Evolutionary conservation across 1,140 invertebrate species (phyloP), one percentile per base, ranked within the genome.

Genomic region (Mya arenaria): DNA sequence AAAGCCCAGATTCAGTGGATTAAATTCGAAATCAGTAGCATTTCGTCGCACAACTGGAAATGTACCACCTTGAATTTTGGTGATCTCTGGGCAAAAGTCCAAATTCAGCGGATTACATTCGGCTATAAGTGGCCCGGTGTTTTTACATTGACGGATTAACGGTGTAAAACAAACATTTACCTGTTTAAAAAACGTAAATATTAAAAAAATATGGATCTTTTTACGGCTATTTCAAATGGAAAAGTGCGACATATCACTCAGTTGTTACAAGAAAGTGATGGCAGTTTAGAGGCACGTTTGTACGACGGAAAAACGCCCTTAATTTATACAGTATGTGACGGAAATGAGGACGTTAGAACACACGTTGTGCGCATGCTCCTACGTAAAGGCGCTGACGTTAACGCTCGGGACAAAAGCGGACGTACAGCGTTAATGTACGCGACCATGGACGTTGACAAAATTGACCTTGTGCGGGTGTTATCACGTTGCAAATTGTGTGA

Each of bases 361-460:
- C 81, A 83, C 62, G 25, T 86, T n/a, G 80, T 83, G 62, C 80
- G 84, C 39, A 62, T 85, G 65, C 71, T 86, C 56, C 30, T 86
- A 4, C 41, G 60, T 37, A 25, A 52, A 56, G 97, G 97, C 44
- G 97, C 97, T 4, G 97, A 97, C 86, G 95, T 97, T 8, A 98
- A 98, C 90, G 96, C 97, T 77, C 96, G 96, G 92, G 97, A 98
- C 89, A 96, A 97, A 88, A 97, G 98, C 91, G 97, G 97, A 17
- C 97, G 96, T 78, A 97, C 97, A 3, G 96, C 97, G 15, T 92
- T 98, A 48, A 98, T 98, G 97, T 97, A 97, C 90, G 97, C 97
- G 5, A 95, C 96, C 19, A 82, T 82, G 79, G 69, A 82, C 30
- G 37, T 36, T 4, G 79, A 82, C n/a, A 82, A 82, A 74, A 28